Conservation (phyloP, 2,888 invertebrate species). For the Nycteola revayana region DNA sequence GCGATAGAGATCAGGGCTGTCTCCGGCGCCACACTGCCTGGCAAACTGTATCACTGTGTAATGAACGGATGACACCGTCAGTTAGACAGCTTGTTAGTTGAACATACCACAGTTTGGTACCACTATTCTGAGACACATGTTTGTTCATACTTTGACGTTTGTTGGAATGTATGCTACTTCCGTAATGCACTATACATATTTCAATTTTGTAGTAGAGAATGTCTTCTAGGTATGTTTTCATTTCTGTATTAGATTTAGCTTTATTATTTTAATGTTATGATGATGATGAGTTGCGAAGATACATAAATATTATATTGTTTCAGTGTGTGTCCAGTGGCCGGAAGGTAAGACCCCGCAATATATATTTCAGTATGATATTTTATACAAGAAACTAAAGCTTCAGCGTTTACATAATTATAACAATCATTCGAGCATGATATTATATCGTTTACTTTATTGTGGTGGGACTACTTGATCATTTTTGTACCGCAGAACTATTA, state of each 20-base stretch:
- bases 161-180: constrained; percentile 68
- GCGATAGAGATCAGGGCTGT: constrained; percentile 42
- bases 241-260: constrained; percentile 54
- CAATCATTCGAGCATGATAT: constrained; percentile 77
- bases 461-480: constrained; percentile 73
- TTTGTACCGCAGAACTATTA: too few species aligned
- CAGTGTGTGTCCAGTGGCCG: constrained; percentile 96
- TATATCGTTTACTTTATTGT: constrained; percentile 57
- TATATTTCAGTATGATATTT: constrained; percentile 39
- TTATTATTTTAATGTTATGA: constrained; percentile 3
- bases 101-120: constrained; percentile 44
- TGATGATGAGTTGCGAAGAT: constrained; percentile 8
- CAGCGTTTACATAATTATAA: constrained; percentile 70
- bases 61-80: constrained; percentile 51
- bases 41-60: constrained; percentile 38
- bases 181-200: constrained; percentile 63
- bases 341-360: constrained; percentile 85
- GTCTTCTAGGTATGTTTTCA: constrained; percentile 60
- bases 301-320: constrained; percentile 67
- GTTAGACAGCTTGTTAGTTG: constrained; percentile 65
- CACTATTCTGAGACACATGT: constrained; percentile 38
- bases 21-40: constrained; percentile 63
- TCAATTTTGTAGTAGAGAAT: constrained; percentile 72
- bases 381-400: constrained; percentile 60
- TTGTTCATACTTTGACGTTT: constrained; percentile 50